Base-by-base conservation (phyloP, 2,888 invertebrate species). In the Embidobia sp. region DNA sequence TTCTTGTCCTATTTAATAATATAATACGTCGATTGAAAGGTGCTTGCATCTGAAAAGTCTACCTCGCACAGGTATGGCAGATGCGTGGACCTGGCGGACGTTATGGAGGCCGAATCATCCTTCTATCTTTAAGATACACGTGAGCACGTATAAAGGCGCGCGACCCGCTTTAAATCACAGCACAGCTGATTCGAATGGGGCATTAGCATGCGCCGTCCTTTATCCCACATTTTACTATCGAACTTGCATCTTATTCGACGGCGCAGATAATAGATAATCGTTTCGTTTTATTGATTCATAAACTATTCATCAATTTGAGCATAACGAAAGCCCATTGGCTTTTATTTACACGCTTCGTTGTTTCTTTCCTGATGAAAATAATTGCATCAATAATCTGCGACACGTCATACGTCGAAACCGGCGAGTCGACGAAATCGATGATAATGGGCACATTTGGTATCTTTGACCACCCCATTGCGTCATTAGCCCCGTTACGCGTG, bases 391-490 rank as follows among this genome's bases (percentile, higher is more conserved):
- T 53, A 53, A 61, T 51, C 44, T 35, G 48, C 55, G 26, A 46
- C 51, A 31, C 18, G 63, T 15, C 31, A 46, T 55, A 31, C 18
- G 63, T 15, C 77, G 77, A 75, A 13, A 27, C 51, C 42, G 42
- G 40, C 40, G 29, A 13, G 26, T 64, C 42, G 42, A 49, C 40
- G 29, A 33, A 51, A 72, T 61, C 64, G 35, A 29, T 35, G 75
- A 70, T 79, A 82, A 82, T 82, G 61, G 16, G 8, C 40, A 72
- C 26, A 35, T 19, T 11, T 16, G 49, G 35, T 53, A 61, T 70
- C 44, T 61, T 33, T 61, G 82, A 82, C 84, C 83, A 85, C 82
- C 84, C 76, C n/a, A n/a, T n/a, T n/a, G n/a, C n/a, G n/a, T n/a
- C n/a, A n/a, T n/a, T n/a, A n/a, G n/a, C n/a, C n/a, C n/a, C n/a